A percentile compares a stretch with the other conserved stretches of the same genome.
Evolutionary conservation across 1,140 invertebrate genomes (phyloP).

Genomic region (Zophobas atratus): DNA sequence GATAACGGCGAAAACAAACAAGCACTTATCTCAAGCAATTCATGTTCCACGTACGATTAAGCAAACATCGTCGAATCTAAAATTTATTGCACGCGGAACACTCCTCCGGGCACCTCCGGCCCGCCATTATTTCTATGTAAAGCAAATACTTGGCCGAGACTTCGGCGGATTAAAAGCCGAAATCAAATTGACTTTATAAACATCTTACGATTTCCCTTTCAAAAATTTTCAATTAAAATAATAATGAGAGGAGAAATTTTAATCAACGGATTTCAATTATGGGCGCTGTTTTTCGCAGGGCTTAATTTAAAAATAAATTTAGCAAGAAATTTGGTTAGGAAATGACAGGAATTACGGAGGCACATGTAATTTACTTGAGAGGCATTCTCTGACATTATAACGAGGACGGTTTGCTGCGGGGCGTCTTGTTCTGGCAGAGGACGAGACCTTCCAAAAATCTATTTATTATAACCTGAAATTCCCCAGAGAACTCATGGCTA

Average conservation of each 20-base stretch:
- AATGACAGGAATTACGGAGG: no score
- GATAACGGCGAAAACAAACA: not conserved
- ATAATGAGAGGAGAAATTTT: not conserved
- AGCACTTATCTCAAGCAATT: slow-evolving; percentile 3
- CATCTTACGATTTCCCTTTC: not conserved
- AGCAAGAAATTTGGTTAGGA: not conserved
- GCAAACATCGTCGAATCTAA: not conserved
- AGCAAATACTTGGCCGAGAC: not conserved
- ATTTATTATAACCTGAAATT: no score
- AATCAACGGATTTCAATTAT: slow-evolving; percentile 12
- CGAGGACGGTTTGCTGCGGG: no score
- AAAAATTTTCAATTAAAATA: slow-evolving; percentile 2
- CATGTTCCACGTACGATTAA: not conserved
- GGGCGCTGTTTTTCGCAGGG: not conserved
- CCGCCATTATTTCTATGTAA: not conserved
- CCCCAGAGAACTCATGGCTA: no score
- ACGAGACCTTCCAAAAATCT: no score
- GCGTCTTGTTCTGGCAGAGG: no score
- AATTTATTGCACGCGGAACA: not conserved
- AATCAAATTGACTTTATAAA: not conserved
- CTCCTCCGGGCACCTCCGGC: no score
- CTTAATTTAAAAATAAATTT: not conserved
- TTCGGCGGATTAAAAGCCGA: not conserved
- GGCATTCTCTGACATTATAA: no score
- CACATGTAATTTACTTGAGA: no score